Conservation (phyloP, 2,113 vertebrate species). For the Tyrannus savana region DNA sequence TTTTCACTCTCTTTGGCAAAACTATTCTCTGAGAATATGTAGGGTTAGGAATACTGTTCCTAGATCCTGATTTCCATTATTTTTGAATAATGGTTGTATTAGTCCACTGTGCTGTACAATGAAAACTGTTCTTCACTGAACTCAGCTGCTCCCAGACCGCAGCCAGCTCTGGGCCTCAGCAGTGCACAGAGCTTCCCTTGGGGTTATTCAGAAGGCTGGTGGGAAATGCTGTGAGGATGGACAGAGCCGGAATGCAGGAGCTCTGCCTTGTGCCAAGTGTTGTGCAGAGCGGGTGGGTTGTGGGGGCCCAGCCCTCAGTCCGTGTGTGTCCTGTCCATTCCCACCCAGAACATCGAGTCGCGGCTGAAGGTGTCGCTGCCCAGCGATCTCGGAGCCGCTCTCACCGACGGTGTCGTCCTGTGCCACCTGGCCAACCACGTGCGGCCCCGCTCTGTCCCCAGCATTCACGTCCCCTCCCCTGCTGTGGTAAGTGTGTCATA, state of each 20-base stretch:
- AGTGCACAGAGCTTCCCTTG: background rate
- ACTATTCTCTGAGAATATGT: background rate
- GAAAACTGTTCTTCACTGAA: background rate
- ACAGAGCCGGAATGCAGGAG: background rate
- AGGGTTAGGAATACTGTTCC: background rate
- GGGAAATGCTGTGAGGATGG: background rate
- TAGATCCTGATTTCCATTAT: background rate
- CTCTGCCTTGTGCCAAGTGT: background rate
- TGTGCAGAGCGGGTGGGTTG: background rate
- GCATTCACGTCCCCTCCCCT: constrained; percentile 96
- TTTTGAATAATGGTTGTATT: background rate
- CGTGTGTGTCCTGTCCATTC: background rate
- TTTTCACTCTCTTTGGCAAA: background rate
- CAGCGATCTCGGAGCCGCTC: constrained; percentile 89
- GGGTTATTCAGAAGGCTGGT: background rate
- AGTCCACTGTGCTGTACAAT: background rate
- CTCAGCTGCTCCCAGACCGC: background rate
- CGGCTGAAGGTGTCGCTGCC: constrained; percentile 93
- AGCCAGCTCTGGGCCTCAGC: background rate
- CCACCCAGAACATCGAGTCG: constrained; percentile 89
- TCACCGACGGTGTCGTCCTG: constrained; percentile 95
- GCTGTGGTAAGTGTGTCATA: constrained; percentile 86
- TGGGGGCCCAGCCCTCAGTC: background rate
- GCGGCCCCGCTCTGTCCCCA: constrained; percentile 92
- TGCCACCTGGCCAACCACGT: constrained; percentile 98